Evolutionary conservation across 2,113 vertebrate genomes (phyloP).

Genomic region (Oxyura jamaicensis): DNA sequence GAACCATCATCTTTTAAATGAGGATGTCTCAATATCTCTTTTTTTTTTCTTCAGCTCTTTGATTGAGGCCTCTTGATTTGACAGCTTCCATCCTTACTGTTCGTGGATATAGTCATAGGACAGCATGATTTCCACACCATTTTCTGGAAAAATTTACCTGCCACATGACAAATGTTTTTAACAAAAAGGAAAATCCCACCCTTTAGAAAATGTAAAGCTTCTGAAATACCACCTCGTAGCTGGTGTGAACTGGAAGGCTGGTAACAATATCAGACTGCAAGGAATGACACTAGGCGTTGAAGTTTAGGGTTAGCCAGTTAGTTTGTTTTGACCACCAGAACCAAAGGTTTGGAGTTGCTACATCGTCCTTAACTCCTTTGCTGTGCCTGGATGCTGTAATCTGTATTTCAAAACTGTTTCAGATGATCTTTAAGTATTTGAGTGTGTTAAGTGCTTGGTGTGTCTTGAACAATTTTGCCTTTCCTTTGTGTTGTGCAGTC

Average conservation of each 20-base stretch:
- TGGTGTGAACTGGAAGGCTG: neutral
- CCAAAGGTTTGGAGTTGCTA: neutral
- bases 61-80: neutral
- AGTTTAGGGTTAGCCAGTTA: neutral
- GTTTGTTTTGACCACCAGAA: neutral
- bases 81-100: neutral
- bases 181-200: neutral
- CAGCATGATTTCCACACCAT: neutral
- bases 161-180: neutral
- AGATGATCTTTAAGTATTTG: neutral
- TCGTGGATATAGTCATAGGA: neutral
- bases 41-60: neutral
- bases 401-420: neutral
- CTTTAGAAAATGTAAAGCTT: neutral
- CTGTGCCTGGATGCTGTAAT: neutral
- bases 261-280: neutral
- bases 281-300: neutral
- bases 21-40: neutral
- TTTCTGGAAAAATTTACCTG: neutral
- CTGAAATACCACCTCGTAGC: conserved; percentile 1
- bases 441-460: neutral
- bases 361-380: neutral
- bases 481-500: neutral
- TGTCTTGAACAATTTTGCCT: neutral
- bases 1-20: neutral